Evolutionary conservation across 2,797 vertebrate species (phyloP), one percentile per base, ranked within the genome.

Genomic region (Monodelphis domestica): DNA sequence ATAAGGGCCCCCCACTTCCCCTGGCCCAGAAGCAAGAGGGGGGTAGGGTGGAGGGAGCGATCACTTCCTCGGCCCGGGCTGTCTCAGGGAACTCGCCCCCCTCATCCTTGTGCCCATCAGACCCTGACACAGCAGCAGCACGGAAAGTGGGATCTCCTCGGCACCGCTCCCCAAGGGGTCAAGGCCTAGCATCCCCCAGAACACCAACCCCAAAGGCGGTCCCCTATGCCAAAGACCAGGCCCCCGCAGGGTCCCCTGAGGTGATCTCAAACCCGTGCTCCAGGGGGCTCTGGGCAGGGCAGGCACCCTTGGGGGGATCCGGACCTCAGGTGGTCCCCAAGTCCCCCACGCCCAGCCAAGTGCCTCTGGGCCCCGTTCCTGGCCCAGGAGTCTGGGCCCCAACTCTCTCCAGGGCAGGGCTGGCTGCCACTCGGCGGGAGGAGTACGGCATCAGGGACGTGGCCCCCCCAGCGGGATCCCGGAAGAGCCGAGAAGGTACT

Each of bases 141-240:
- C 28, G 52, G 52, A 88, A 53, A 88, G 87, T 52, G 11, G 87
- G 51, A 12, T 88, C 87, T 3, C 78, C 89, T 51, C 87, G 28
- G 0, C 70, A 53, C 11, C 87, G 55, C 51, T 78, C 95, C 11
- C n/a, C 90, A n/a, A 88, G 53, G 52, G 87, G 50, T 26, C 87
- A 52, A 53, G 38, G 24, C 5, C 84, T 84, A 56, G 90, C 92
- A 91, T 94, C 90, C 91, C 92, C 96, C 52, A 57, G 94, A 91
- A 92, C 14, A 53, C 51, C 87, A 6, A 89, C 91, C 96, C 91
- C 95, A 5, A 2, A 0, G 3, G 93, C 63, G 54, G 89, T 51
- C 38, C n/a, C 87, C 89, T 53, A 96, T 88, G 93, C 97, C 97
- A 97, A 98, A 97, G 97, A 97, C 89, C 90, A 4, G 33, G 93